Evolutionary conservation across 2,797 vertebrate genomes (phyloP).

Genomic region (Cyclura pinguis): DNA sequence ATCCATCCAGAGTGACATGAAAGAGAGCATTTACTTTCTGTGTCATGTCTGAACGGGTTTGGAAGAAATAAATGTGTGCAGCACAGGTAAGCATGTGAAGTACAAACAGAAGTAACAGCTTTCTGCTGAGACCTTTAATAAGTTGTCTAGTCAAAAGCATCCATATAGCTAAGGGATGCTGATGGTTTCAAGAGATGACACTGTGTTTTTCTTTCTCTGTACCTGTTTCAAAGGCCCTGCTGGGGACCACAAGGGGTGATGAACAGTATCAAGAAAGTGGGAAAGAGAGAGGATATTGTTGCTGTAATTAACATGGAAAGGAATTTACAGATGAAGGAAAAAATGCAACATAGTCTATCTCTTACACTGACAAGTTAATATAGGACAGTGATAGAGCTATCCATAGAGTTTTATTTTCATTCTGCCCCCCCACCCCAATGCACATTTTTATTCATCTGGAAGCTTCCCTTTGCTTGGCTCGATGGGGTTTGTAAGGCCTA

Average conservation of each 20-base stretch:
- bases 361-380: not conserved
- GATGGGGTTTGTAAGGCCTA: no score
- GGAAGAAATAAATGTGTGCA: slow-evolving; percentile 65
- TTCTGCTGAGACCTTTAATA: slow-evolving; percentile 39
- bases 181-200: slow-evolving; percentile 44
- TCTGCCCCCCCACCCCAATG: accelerated
- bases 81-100: slow-evolving; percentile 62
- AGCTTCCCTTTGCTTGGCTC: not conserved
- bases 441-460: not conserved
- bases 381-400: not conserved
- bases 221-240: not conserved
- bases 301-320: not conserved
- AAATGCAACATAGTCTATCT: not conserved
- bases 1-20: slow-evolving; percentile 66
- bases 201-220: not conserved
- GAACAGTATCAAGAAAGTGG: accelerated
- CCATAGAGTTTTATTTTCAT: not conserved
- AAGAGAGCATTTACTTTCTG: slow-evolving; percentile 60
- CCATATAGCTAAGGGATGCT: slow-evolving; percentile 24
- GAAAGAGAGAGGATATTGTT: not conserved
- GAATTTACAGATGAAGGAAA: not conserved
- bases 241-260: slow-evolving; percentile 33
- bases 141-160: slow-evolving; percentile 45
- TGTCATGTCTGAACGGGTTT: slow-evolving; percentile 58
- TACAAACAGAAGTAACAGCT: slow-evolving; percentile 57